phyloP scores from a whole-genome alignment of 2,888 invertebrate species.

The Yponomeuta cagnagella region DNA sequence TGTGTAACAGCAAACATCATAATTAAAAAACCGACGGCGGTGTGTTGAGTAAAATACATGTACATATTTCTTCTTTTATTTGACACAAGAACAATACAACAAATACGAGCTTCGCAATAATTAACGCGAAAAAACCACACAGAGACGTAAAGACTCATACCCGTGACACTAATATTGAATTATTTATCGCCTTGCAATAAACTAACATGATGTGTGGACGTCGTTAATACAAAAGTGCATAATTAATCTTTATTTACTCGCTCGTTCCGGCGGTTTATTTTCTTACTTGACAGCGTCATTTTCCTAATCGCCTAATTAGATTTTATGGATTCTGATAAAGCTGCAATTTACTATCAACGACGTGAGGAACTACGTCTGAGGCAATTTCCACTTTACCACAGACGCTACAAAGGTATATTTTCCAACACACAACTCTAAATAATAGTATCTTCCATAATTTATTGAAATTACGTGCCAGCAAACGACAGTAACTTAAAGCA shows the following conservation, averaged over 20 bases:
- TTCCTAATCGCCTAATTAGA: neutral
- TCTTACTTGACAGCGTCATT: neutral
- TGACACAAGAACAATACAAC: neutral
- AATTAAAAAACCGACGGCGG: too few relatives aligned
- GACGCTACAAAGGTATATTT: too few relatives aligned
- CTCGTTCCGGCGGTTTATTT: neutral
- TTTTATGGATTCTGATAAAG: conserved; percentile 2
- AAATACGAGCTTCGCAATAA: neutral
- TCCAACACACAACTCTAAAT: neutral
- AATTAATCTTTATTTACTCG: conserved; percentile 3
- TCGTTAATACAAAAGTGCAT: neutral
- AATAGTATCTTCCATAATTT: neutral
- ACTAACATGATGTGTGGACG: neutral
- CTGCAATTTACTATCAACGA: neutral
- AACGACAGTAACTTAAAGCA: neutral
- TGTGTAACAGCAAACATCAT: too few relatives aligned
- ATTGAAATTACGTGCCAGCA: neutral
- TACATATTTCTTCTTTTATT: neutral
- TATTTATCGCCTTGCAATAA: neutral
- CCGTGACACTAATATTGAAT: conserved; percentile 1
- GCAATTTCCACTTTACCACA: too few relatives aligned
- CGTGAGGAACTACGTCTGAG: neutral
- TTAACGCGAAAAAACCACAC: neutral
- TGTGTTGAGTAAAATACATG: too few relatives aligned
- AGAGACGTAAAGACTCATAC: neutral